Conservation (phyloP, 2,888 invertebrate genomes). For the Glaucopsyche alexis region DNA sequence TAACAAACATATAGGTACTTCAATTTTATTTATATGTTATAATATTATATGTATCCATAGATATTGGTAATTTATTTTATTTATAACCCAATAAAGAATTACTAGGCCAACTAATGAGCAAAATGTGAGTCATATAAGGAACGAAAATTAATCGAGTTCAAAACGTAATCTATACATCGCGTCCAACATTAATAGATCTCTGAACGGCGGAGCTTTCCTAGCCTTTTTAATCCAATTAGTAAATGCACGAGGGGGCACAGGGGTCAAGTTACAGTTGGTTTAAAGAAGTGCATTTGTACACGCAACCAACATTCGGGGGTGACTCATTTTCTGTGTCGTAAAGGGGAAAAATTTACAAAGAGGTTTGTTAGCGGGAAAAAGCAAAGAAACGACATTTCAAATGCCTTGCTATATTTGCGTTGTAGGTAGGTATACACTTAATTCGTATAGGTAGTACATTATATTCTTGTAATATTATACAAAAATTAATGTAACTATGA, state of each 20-base stretch:
- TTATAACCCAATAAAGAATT: slow-evolving; percentile 4
- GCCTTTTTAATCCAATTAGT: slow-evolving; percentile 47
- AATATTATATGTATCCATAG: too few species aligned
- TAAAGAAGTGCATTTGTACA: slow-evolving; percentile 51
- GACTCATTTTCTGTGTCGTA: slow-evolving; percentile 49
- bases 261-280: slow-evolving; percentile 50
- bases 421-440: background rate
- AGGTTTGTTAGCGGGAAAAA: slow-evolving; percentile 39
- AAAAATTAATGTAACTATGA: too few species aligned
- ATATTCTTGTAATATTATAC: too few species aligned
- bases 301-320: slow-evolving; percentile 52
- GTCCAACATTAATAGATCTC: slow-evolving; percentile 46
- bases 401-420: background rate
- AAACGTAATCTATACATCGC: slow-evolving; percentile 45
- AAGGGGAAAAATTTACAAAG: slow-evolving; percentile 42
- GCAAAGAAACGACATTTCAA: background rate
- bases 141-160: slow-evolving; percentile 40
- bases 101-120: slow-evolving; percentile 22
- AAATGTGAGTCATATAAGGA: slow-evolving; percentile 39
- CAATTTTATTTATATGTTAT: too few species aligned
- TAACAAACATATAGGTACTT: too few species aligned
- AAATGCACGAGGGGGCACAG: slow-evolving; percentile 44
- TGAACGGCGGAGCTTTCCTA: slow-evolving; percentile 41
- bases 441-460: background rate
- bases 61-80: background rate